Conservation (phyloP, 2,797 vertebrate species). For the Staurois parvus region DNA sequence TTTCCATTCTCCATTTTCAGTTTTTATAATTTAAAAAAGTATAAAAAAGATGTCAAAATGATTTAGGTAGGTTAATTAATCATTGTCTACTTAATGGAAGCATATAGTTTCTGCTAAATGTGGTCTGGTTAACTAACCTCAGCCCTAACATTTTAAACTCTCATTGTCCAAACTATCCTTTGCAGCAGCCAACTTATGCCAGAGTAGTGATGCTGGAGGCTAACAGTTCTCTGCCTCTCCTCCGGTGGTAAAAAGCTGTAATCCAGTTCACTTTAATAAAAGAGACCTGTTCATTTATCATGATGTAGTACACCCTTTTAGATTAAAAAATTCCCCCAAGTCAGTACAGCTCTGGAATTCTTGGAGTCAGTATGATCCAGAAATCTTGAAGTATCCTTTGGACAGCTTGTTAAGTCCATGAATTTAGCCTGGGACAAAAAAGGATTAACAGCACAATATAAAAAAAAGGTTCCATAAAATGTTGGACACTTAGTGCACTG, state of each 20-base stretch:
- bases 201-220: background rate
- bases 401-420: background rate
- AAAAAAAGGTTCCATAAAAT: background rate
- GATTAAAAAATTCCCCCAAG: background rate
- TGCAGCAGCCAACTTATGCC: too few species aligned
- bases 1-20: too few species aligned
- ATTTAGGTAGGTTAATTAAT: too few species aligned
- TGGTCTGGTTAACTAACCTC: too few species aligned
- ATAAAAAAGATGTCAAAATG: too few species aligned
- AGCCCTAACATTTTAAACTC: too few species aligned
- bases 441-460: background rate
- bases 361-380: background rate
- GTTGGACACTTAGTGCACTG: background rate
- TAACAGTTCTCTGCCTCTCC: background rate
- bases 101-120: too few species aligned
- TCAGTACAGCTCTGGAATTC: background rate
- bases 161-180: too few species aligned
- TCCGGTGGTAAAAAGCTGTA: too few species aligned
- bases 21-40: too few species aligned
- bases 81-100: too few species aligned
- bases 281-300: background rate
- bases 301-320: background rate
- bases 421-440: background rate
- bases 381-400: background rate
- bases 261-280: too few species aligned